A percentile compares a stretch with the other conserved stretches of the same genome.
phyloP scores from a whole-genome alignment of 2,797 vertebrate species.

The Danio kyathit region DNA sequence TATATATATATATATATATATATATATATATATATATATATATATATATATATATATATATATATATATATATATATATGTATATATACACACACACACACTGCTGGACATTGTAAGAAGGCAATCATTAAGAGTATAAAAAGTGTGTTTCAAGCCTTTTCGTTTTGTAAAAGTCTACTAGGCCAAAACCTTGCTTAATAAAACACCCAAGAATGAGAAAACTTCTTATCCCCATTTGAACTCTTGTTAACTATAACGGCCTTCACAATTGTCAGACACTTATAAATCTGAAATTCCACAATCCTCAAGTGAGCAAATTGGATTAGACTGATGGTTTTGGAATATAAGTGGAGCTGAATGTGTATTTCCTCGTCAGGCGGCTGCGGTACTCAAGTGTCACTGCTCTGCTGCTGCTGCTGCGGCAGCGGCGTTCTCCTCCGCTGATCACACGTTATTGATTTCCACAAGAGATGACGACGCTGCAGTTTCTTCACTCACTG shows the following conservation, averaged over 20 bases:
- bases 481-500: constrained; percentile 49
- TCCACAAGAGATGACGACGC: constrained; percentile 48
- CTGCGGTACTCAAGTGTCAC: constrained; percentile 50
- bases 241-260: constrained; percentile 18
- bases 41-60: too few relatives aligned
- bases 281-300: constrained; percentile 12
- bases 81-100: too few relatives aligned
- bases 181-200: not conserved
- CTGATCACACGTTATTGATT: constrained; percentile 56
- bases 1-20: too few relatives aligned
- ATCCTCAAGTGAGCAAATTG: constrained; percentile 4
- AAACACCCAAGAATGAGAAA: not conserved
- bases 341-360: constrained; percentile 25
- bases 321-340: not conserved
- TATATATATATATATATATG: too few relatives aligned
- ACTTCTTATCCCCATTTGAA: not conserved
- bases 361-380: constrained; percentile 40
- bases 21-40: too few relatives aligned
- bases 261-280: constrained; percentile 2
- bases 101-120: too few relatives aligned
- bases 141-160: not conserved
- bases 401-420: not conserved
- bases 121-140: not conserved
- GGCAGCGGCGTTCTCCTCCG: constrained; percentile 44
- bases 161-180: constrained; percentile 3